Evolutionary conservation across 2,797 vertebrate species (phyloP).

Genomic region (Erethizon dorsatum): DNA sequence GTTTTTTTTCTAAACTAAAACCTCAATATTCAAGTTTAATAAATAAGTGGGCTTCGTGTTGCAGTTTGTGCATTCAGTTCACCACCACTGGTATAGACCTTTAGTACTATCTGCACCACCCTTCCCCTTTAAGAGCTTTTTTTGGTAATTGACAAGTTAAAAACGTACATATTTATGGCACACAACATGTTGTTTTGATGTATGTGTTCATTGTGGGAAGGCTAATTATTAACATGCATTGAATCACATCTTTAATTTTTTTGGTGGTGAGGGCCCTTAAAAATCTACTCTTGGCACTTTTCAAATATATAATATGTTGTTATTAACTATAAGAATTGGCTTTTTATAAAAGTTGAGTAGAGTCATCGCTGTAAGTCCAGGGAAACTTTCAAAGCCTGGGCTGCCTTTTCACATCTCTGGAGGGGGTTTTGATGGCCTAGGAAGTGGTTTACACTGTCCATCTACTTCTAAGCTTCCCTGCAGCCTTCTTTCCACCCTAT

Average conservation of each 20-base stretch:
- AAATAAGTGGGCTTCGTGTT: background rate
- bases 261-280: background rate
- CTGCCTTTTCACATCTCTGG: background rate
- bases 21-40: background rate
- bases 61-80: background rate
- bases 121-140: background rate
- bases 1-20: background rate
- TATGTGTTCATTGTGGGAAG: background rate
- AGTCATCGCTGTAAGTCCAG: background rate
- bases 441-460: background rate
- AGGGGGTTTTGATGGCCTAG: accelerated
- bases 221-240: background rate
- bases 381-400: no score
- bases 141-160: background rate
- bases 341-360: background rate
- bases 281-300: background rate
- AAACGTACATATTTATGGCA: background rate
- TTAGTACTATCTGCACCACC: background rate
- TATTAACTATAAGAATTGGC: background rate
- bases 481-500: background rate
- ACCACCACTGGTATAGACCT: background rate
- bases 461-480: background rate
- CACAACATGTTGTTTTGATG: background rate
- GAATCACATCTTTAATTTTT: background rate
- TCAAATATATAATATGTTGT: background rate